These are phyloP conservation scores for Stenotaenia linearis DNA, from an alignment of 2,888 invertebrate species.

Conservation along the genomic window DNA sequence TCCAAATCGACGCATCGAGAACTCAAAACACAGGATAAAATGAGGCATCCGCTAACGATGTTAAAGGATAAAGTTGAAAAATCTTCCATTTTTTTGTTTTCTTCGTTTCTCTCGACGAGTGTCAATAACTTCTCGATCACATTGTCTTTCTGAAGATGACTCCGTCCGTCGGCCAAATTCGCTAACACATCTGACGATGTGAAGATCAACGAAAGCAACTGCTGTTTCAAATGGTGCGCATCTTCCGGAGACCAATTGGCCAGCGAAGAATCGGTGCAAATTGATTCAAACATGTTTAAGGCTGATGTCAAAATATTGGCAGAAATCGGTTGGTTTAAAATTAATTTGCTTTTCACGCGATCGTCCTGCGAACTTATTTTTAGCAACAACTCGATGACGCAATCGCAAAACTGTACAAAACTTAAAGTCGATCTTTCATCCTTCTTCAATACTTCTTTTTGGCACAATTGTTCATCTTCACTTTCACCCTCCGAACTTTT, in stretches of 20 bases:
- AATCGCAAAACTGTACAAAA: slow-evolving; percentile 1
- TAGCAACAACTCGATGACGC: background rate
- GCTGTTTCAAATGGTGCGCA: background rate
- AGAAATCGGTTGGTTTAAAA: background rate
- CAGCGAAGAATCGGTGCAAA: background rate
- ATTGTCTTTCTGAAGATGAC: too few species aligned
- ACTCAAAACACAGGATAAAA: background rate
- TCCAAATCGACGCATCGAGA: background rate
- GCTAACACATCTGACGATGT: background rate
- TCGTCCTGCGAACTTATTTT: background rate
- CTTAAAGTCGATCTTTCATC: too few species aligned
- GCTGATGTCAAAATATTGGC: slow-evolving; percentile 1
- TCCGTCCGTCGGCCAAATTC: too few species aligned
- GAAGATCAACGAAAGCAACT: slow-evolving; percentile 1
- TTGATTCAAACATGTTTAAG: background rate
- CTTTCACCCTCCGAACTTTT: background rate
- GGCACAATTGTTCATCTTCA: background rate
- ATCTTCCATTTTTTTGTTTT: background rate
- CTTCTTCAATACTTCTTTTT: background rate
- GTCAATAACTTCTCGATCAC: background rate
- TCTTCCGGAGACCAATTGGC: background rate
- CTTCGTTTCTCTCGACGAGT: background rate
- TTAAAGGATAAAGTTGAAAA: background rate
- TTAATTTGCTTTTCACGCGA: background rate
- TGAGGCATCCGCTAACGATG: background rate